phyloP scores from a whole-genome alignment of 2,113 vertebrate genomes.

The Spea multiplicata region DNA sequence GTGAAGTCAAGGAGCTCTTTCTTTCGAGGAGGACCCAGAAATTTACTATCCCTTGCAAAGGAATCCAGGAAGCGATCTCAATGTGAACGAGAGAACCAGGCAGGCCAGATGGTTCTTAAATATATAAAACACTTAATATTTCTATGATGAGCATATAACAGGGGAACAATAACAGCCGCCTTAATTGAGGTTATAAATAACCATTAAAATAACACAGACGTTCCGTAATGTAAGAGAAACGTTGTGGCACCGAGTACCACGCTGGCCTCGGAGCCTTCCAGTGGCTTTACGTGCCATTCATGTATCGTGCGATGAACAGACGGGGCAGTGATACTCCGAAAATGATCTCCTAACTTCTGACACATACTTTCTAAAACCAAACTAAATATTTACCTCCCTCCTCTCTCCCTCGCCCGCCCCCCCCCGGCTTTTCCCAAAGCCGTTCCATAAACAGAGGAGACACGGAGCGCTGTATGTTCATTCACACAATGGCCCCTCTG shows the following conservation, averaged over 20 bases:
- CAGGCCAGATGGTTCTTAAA: no score
- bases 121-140: no score
- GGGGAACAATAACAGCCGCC: no score
- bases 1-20: no score
- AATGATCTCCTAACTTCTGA: slow-evolving; percentile 32
- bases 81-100: no score
- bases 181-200: no score
- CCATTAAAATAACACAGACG: neutral
- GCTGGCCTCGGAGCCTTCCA: neutral
- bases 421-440: slow-evolving; percentile 24
- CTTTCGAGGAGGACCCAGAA: no score
- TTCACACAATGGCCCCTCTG: slow-evolving; percentile 41
- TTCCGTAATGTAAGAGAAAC: neutral
- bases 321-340: neutral
- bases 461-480: slow-evolving; percentile 25
- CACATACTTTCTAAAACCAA: slow-evolving; percentile 48
- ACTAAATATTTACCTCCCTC: slow-evolving; percentile 44
- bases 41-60: no score
- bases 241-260: no score
- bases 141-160: no score
- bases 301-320: neutral
- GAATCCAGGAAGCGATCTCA: no score
- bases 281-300: neutral
- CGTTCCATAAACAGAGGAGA: slow-evolving; percentile 36
- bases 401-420: slow-evolving; percentile 2